A percentile compares a stretch with the other conserved stretches of the same genome.
Conservation (phyloP, 2,113 vertebrate genomes). For the Atlantisia rogersi region DNA sequence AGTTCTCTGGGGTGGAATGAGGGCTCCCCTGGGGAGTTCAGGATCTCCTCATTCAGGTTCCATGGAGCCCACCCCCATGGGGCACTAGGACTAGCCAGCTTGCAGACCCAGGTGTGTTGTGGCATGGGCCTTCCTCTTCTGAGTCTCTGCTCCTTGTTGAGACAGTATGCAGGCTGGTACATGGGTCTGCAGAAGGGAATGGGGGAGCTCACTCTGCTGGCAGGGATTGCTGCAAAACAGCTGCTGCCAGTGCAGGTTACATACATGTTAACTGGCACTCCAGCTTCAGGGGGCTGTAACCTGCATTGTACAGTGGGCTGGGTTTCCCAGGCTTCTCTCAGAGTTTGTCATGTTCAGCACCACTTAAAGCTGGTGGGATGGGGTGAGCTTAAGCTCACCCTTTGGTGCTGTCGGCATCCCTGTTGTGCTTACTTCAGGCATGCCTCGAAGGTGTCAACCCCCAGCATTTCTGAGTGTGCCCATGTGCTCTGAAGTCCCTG, state of each 20-base stretch:
- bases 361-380: neutral
- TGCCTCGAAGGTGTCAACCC: neutral
- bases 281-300: neutral
- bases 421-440: neutral
- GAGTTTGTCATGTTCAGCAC: neutral
- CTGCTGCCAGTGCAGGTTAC: neutral
- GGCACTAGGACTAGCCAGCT: neutral
- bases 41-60: neutral
- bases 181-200: neutral
- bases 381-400: too few relatives aligned
- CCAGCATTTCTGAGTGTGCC: rapidly evolving
- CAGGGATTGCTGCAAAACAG: neutral
- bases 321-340: neutral
- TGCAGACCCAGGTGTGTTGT: neutral
- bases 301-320: rapidly evolving
- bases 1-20: neutral
- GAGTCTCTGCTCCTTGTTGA: neutral
- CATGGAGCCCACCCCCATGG: neutral
- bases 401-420: neutral
- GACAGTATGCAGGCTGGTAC: rapidly evolving
- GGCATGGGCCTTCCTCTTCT: neutral
- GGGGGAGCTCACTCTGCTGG: neutral
- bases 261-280: neutral
- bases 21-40: neutral
- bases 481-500: rapidly evolving